phyloP scores from a whole-genome alignment of 2,888 invertebrate species.

The Harmothoe impar region DNA sequence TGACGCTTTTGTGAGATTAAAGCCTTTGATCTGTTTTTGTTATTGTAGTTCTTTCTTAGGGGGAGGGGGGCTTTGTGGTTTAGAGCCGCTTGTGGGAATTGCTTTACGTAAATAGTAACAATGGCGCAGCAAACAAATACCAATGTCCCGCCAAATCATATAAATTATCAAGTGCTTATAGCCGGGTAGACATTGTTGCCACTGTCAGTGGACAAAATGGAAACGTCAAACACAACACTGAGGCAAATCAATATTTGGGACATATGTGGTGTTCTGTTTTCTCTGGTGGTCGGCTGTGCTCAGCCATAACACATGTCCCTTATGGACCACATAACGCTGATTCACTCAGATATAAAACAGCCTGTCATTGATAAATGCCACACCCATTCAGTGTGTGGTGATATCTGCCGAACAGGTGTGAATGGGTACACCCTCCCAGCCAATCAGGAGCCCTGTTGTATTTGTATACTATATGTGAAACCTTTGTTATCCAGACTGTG shows the following conservation, averaged over 20 bases:
- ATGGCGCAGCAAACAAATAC: neutral
- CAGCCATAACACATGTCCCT: too few relatives aligned
- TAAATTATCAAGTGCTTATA: neutral
- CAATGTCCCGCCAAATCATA: neutral
- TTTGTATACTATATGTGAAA: too few relatives aligned
- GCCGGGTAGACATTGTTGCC: neutral
- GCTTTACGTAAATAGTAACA: constrained; percentile 14
- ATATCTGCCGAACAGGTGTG: too few relatives aligned
- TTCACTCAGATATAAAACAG: too few relatives aligned
- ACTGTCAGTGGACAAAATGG: too few relatives aligned
- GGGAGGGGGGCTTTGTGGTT: neutral
- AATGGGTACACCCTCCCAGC: too few relatives aligned
- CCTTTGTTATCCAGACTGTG: too few relatives aligned
- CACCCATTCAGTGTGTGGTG: too few relatives aligned
- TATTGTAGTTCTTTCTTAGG: neutral
- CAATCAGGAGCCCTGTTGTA: too few relatives aligned
- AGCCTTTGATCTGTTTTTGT: neutral
- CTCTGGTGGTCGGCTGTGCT: too few relatives aligned
- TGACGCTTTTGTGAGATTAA: neutral
- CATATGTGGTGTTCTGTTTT: neutral
- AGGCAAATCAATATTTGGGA: neutral
- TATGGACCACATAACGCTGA: too few relatives aligned
- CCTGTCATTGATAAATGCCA: too few relatives aligned
- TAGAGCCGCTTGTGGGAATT: neutral
- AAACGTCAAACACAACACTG: neutral